phyloP scores from a whole-genome alignment of 37 sponge, comb jelly and placozoan genomes.

The Tethya wilhelma region DNA sequence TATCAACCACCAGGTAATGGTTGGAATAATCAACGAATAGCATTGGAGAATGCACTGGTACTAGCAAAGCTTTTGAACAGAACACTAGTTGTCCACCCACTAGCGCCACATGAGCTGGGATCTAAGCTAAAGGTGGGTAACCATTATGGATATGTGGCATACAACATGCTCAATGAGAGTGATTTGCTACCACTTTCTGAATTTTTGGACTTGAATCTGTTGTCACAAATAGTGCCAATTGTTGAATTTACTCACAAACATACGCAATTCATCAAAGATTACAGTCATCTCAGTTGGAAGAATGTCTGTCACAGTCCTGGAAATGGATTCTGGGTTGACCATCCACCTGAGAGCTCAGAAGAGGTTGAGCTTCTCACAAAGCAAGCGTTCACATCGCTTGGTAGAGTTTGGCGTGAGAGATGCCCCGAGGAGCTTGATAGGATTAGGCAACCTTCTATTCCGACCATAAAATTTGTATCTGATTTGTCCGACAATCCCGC shows the following conservation, averaged over 20 bases:
- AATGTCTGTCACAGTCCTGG: constrained; percentile 85
- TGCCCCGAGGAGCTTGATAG: constrained; percentile 58
- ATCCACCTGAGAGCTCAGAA: constrained; percentile 15
- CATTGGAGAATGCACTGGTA: constrained; percentile 79
- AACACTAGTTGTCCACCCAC: constrained; percentile 83
- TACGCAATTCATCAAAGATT: constrained; percentile 45
- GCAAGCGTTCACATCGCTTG: constrained; percentile 50
- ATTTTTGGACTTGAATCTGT: constrained; percentile 68
- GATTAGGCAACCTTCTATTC: not conserved
- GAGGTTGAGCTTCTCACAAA: constrained; percentile 45
- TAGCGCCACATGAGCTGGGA: constrained; percentile 74
- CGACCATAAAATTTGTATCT: constrained; percentile 54
- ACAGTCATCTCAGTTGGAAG: constrained; percentile 56
- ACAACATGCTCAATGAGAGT: constrained; percentile 61
- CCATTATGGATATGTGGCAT: constrained; percentile 61
- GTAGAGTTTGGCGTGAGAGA: constrained; percentile 59
- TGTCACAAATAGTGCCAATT: constrained; percentile 62
- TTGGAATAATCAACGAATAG: constrained; percentile 91
- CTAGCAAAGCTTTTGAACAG: constrained; percentile 78
- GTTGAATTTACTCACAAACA: constrained; percentile 39
- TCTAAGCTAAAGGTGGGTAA: constrained; percentile 34
- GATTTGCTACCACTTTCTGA: constrained; percentile 67
- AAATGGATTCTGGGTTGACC: constrained; percentile 84
- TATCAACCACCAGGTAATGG: constrained; percentile 92
- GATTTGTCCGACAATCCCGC: constrained; percentile 53